A percentile compares a stretch with the other conserved stretches of the same genome.
These are phyloP conservation scores for Lates calcarifer DNA, from an alignment of 2,113 vertebrate species.

Conservation along the genomic window DNA sequence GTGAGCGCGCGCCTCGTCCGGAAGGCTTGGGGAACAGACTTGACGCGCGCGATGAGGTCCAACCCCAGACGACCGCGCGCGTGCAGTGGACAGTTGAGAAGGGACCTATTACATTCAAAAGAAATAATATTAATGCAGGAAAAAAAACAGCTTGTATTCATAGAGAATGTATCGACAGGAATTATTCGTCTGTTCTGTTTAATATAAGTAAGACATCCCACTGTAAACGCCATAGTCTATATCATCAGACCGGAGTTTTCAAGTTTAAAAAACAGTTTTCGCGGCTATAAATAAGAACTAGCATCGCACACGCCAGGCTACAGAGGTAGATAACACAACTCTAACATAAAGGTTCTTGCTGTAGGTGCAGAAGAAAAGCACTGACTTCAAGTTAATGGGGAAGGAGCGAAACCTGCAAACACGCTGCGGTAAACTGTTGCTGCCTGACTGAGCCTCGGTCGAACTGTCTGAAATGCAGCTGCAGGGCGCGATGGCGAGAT, in stretches of 20 bases:
- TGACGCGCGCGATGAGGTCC: conserved; percentile 46
- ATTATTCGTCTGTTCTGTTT: no score
- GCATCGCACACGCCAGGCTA: neutral
- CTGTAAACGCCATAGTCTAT: no score
- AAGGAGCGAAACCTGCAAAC: neutral
- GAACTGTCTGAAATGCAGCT: neutral
- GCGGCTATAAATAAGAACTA: no score
- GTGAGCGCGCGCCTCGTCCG: conserved; percentile 59
- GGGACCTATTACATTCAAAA: neutral
- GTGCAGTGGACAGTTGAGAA: neutral
- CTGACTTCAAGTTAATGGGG: no score
- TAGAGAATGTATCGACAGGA: no score
- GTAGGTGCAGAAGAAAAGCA: no score
- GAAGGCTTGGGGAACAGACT: conserved; percentile 53
- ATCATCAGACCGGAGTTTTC: neutral
- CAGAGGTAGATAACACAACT: neutral
- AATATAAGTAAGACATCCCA: neutral
- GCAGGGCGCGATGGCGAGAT: neutral
- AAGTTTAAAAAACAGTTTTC: no score
- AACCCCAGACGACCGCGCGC: conserved; percentile 38
- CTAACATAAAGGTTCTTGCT: neutral
- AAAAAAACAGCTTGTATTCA: neutral
- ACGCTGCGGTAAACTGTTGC: neutral
- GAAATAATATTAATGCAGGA: neutral
- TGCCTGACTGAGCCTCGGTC: no score